Percentiles rank a stretch among this genome's conserved stretches.
Evolutionary conservation across 2,888 invertebrate species (phyloP).

Genomic region (Drosophila austrosaltans): DNA sequence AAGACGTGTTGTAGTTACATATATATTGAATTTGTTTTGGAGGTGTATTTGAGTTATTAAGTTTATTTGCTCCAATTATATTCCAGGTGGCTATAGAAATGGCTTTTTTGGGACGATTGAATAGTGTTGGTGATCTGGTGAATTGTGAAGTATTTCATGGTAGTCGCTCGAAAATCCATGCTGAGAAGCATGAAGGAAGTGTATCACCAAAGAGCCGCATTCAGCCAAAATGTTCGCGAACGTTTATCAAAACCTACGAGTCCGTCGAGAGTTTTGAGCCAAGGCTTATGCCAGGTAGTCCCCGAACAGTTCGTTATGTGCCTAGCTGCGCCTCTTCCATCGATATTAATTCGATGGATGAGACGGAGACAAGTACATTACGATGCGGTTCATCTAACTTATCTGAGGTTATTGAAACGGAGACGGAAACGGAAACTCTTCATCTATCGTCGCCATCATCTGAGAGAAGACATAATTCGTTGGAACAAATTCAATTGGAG

Average conservation of each 20-base stretch:
- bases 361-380: constrained; percentile 60
- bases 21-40: not conserved
- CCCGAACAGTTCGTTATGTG: constrained; percentile 52
- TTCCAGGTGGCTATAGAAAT: constrained; percentile 21
- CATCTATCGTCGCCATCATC: not conserved
- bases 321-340: constrained; percentile 59
- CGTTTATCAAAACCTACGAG: constrained; percentile 55
- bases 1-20: constrained; percentile 15
- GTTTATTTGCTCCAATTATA: not conserved
- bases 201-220: not conserved
- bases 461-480: not conserved
- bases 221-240: constrained; percentile 45
- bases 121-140: constrained; percentile 36
- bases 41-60: not conserved
- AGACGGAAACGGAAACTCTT: constrained; percentile 5
- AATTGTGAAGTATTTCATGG: constrained; percentile 37
- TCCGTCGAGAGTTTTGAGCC: not conserved
- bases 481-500: not conserved
- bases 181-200: not conserved
- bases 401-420: constrained; percentile 41
- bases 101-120: constrained; percentile 66
- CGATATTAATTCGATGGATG: constrained; percentile 52
- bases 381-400: not conserved
- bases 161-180: constrained; percentile 7
- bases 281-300: constrained; percentile 61